Base-by-base conservation (phyloP, 2,113 vertebrate genomes). In the Sylvietta virens region DNA sequence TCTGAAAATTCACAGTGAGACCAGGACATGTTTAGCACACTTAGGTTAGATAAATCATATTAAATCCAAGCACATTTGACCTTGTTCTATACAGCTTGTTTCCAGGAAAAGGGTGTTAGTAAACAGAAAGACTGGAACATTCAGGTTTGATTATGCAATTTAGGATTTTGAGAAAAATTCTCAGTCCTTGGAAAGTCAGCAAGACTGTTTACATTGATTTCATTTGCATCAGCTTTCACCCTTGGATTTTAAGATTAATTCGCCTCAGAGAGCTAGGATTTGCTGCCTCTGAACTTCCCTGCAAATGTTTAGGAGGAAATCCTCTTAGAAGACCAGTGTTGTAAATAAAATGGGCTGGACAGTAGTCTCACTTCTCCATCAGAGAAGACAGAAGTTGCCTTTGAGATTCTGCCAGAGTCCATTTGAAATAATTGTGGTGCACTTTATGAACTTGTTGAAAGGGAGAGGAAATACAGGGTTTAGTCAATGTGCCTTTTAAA, bases 191-290 rank as follows among this genome's bases (percentile, higher is more conserved):
- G n/a, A 58, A 91, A 91, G 58, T 87, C 87, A 91, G 61, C 23
- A 81, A 89, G 73, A 65, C 48, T 79, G 24, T 76, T 92, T 81
- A 47, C 27, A 40, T 47, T 79, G 44, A 42, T 85, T 87, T 84
- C 2, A 30, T 73, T 81, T 89, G 28, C 81, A 84, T 81, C 40
- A 74, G 33, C 69, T 91, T 95, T 92, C 37, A 60, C 28, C 45
- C 70, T 67, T 67, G 81, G 70, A 65, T 94, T 95, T 91, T 15
- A n/a, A 74, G 84, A 85, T 94, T 71, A 66, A 42, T 91, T 91
- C 21, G 10, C 44, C 48, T 84, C 7, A 8, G 42, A 81, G 37
- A 81, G 40, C 56, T 79, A 20, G 78, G 69, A 91, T 94, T 90
- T 91, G 35, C 57, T 86, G 53, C 79, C 35, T 45, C 44, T 85